Evolutionary conservation across 2,797 vertebrate species (phyloP), one percentile per base, ranked within the genome.

Genomic region (Enteromius thamalakanensis): DNA sequence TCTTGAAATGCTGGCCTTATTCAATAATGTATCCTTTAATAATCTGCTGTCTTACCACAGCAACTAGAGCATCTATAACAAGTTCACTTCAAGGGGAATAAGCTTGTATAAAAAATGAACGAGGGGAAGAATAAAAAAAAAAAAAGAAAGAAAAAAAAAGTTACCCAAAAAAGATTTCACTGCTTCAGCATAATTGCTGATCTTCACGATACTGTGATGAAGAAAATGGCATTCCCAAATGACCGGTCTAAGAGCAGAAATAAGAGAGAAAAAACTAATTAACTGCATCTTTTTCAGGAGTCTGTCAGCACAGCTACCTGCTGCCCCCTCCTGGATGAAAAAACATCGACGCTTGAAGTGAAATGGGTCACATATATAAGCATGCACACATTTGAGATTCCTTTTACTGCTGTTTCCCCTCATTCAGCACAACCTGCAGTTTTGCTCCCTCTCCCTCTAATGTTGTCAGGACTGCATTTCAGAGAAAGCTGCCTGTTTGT

Each of bases 161-260:
- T 69, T 75, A 53, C 91, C 91, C 88, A 92, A 95, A 93, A 88
- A 95, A 91, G 88, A 91, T 93, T 90, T 87, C 87, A 71, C 90
- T 64, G 65, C 79, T 90, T 90, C 86, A 88, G 86, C 89, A 88
- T 90, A 87, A 90, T 86, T 90, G 85, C 86, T 88, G 89, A 90
- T 90, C 76, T 87, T 79, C 76, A 88, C 71, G 86, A 88, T 89
- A 88, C 88, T 84, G 87, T 82, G 68, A 87, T 86, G 86, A 86
- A 88, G 87, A 71, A 85, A 86, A 86, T 83, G 84, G 77, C 88
- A 87, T 87, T 90, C 89, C 91, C 92, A 86, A 89, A 83, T 90
- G 89, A 87, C 81, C 84, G 89, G 87, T 85, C 86, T 90, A 88
- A 85, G 86, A 87, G 89, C 90, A 89, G 90, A 92, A 92, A 90